Percentiles rank a stretch among this genome's conserved stretches.
These are phyloP conservation scores for Mormoops blainvillei DNA, from an alignment of 2,113 vertebrate species.

Conservation along the genomic window DNA sequence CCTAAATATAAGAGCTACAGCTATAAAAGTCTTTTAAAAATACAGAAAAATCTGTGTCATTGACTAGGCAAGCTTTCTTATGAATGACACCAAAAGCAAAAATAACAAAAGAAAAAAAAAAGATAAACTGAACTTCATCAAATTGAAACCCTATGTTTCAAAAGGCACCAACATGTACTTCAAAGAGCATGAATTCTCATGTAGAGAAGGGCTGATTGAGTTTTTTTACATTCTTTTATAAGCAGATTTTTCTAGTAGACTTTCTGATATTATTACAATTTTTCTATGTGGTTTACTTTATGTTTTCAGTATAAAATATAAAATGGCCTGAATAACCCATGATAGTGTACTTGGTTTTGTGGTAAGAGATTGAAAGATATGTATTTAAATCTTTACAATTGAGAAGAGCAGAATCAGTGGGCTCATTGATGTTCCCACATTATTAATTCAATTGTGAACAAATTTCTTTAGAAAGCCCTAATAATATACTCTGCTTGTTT, in stretches of 20 bases:
- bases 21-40: neutral
- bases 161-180: neutral
- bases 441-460: neutral
- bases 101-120: neutral
- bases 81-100: neutral
- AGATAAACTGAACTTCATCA: neutral
- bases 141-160: neutral
- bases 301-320: neutral
- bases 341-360: neutral
- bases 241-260: neutral
- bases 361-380: neutral
- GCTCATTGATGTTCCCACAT: neutral
- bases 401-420: neutral
- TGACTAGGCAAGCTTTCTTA: neutral
- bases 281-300: neutral
- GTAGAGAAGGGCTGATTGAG: neutral
- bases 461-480: neutral
- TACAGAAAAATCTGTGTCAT: neutral
- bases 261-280: neutral
- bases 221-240: neutral
- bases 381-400: neutral
- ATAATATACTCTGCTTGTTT: neutral
- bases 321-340: neutral
- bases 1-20: neutral
- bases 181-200: neutral